A percentile compares a stretch with the other conserved stretches of the same genome.
Evolutionary conservation across 2,797 vertebrate genomes (phyloP).

Genomic region (Catharus ustulatus): DNA sequence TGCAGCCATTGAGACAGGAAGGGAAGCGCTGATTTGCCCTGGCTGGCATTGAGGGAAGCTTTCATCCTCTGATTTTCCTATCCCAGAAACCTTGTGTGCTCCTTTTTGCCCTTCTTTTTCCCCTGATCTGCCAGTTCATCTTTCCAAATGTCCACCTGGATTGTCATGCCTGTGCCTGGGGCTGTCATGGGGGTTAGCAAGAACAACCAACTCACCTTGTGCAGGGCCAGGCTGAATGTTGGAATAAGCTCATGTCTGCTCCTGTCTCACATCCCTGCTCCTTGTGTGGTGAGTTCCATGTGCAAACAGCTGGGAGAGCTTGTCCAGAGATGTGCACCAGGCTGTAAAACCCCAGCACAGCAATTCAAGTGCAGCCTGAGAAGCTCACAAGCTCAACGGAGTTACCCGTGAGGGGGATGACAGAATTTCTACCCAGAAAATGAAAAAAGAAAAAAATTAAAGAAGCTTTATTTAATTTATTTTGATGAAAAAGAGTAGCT

Average conservation of each 20-base stretch:
- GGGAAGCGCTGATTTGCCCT: background rate
- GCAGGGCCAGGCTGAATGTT: background rate
- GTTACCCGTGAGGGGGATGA: no score
- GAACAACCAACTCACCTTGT: background rate
- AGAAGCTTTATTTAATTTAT: background rate
- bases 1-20: background rate
- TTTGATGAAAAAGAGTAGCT: background rate
- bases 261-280: background rate
- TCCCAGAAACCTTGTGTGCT: background rate
- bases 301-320: background rate
- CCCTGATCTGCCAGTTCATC: background rate
- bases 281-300: background rate
- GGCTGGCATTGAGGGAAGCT: background rate
- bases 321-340: background rate
- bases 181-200: fast-evolving
- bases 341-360: background rate
- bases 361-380: background rate
- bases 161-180: fast-evolving
- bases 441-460: no score
- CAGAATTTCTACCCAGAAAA: background rate
- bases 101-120: background rate
- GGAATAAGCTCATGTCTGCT: background rate
- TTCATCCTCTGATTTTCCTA: background rate
- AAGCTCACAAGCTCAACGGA: background rate
- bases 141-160: background rate